These are phyloP conservation scores for Morpho helenor DNA, from an alignment of 2,888 invertebrate species.

Conservation along the genomic window DNA sequence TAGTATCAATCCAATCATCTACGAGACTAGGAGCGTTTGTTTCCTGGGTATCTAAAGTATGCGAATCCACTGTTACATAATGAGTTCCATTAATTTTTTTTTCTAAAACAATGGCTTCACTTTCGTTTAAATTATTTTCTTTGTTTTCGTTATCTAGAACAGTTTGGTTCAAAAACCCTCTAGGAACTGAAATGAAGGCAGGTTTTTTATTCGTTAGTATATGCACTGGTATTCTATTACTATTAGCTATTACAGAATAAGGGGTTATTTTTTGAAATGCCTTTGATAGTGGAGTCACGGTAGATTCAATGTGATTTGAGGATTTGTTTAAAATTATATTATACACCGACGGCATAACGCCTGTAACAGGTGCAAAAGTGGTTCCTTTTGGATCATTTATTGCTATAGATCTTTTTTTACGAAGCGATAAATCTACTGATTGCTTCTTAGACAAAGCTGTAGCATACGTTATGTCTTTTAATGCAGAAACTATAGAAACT, in stretches of 20 bases:
- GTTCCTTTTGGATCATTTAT: constrained; percentile 28
- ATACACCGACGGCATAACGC: constrained; percentile 39
- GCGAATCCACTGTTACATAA: constrained; percentile 39
- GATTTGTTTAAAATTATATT: constrained; percentile 55
- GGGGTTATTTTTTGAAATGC: constrained; percentile 36
- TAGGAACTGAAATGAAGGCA: constrained; percentile 26
- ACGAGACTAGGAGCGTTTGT: constrained; percentile 45
- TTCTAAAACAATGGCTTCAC: constrained; percentile 51
- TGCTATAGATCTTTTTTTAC: constrained; percentile 53
- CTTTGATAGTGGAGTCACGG: constrained; percentile 14
- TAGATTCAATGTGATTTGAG: constrained; percentile 16
- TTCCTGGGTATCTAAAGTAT: constrained; percentile 51
- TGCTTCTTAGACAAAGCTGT: constrained; percentile 65
- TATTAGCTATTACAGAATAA: constrained; percentile 52
- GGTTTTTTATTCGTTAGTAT: constrained; percentile 39
- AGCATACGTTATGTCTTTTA: constrained; percentile 69
- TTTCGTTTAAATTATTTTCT: constrained; percentile 40
- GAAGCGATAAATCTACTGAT: constrained; percentile 61
- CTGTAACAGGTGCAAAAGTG: constrained; percentile 27
- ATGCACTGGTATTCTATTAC: constrained; percentile 43
- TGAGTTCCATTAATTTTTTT: constrained; percentile 51
- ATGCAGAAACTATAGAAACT: constrained; percentile 65
- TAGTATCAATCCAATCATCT: constrained; percentile 61
- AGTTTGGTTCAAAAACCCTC: constrained; percentile 69
- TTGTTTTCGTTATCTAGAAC: constrained; percentile 54